phyloP scores from a whole-genome alignment of 2,113 vertebrate genomes.

The Lepisosteus osseus region DNA sequence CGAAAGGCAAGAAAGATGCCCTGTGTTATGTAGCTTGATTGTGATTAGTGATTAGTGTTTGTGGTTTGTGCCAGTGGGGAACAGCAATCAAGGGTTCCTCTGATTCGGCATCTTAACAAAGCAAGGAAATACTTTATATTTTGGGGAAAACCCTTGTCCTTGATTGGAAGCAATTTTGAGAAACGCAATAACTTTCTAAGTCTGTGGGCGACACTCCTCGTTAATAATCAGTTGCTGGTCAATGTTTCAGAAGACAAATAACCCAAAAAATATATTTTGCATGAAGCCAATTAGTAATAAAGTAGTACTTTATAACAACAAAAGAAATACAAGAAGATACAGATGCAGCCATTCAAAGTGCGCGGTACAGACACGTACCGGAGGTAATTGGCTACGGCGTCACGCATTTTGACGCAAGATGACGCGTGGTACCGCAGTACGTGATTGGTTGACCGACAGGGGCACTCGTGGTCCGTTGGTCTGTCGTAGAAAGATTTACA shows the following conservation, averaged over 20 bases:
- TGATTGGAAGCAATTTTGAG: conserved; percentile 71
- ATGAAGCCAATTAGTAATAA: too few relatives aligned
- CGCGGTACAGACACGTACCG: too few relatives aligned
- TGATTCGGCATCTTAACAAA: conserved; percentile 33
- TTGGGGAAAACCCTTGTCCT: conserved; percentile 46
- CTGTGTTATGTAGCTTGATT: conserved; percentile 47
- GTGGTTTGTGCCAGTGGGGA: conserved; percentile 49
- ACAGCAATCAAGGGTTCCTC: conserved; percentile 48
- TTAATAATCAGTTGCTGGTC: background rate
- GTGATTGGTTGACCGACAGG: too few relatives aligned
- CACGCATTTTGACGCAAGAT: too few relatives aligned
- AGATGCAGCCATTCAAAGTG: too few relatives aligned
- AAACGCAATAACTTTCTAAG: conserved; percentile 65
- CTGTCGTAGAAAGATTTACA: too few relatives aligned
- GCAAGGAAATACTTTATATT: conserved; percentile 37
- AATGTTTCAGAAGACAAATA: background rate
- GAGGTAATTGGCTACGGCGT: too few relatives aligned
- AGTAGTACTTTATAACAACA: too few relatives aligned
- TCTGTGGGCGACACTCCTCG: conserved; percentile 23
- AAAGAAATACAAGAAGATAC: too few relatives aligned
- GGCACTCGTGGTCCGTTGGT: too few relatives aligned
- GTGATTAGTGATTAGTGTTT: conserved; percentile 60
- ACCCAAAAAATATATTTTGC: background rate
- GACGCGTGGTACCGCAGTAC: too few relatives aligned
- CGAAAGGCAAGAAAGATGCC: conserved; percentile 49